Evolutionary conservation across 2,113 vertebrate species (phyloP).

Genomic region (Cromileptes altivelis): DNA sequence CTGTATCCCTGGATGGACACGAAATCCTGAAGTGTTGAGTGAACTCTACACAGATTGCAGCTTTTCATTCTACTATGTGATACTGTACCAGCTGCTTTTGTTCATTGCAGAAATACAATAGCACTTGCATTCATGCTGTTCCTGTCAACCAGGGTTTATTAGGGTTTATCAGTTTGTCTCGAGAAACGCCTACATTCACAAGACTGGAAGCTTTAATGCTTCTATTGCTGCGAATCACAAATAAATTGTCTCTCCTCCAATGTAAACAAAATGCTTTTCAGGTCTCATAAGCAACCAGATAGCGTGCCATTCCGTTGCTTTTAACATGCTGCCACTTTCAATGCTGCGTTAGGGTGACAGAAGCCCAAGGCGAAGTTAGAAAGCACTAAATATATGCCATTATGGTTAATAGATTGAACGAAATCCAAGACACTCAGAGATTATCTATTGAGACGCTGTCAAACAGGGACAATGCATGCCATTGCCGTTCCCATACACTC

Average conservation of each 20-base stretch:
- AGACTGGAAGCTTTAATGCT: constrained; percentile 43
- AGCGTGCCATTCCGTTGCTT: constrained; percentile 60
- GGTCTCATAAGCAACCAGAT: constrained; percentile 67
- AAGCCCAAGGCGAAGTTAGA: constrained; percentile 84
- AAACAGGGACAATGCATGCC: constrained; percentile 77
- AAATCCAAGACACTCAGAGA: constrained; percentile 82
- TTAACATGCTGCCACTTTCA: constrained; percentile 78
- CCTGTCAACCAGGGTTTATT: constrained; percentile 52
- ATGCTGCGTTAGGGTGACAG: constrained; percentile 75
- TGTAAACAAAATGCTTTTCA: constrained; percentile 81
- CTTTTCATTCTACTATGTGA: neutral
- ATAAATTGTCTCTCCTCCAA: constrained; percentile 70
- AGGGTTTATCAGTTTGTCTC: constrained; percentile 54
- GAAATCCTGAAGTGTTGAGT: constrained; percentile 38
- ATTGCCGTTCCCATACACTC: constrained; percentile 64
- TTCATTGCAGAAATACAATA: constrained; percentile 18
- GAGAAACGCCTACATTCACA: constrained; percentile 39
- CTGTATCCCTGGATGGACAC: constrained; percentile 23
- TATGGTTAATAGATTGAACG: constrained; percentile 82
- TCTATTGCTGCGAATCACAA: constrained; percentile 60
- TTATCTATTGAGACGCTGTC: constrained; percentile 83
- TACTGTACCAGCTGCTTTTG: constrained; percentile 17
- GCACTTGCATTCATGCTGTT: constrained; percentile 26
- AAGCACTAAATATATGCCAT: constrained; percentile 84
- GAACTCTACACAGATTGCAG: constrained; percentile 9